These are phyloP conservation scores for Bufotes viridis DNA, from an alignment of 2,797 vertebrate species.

Conservation along the genomic window DNA sequence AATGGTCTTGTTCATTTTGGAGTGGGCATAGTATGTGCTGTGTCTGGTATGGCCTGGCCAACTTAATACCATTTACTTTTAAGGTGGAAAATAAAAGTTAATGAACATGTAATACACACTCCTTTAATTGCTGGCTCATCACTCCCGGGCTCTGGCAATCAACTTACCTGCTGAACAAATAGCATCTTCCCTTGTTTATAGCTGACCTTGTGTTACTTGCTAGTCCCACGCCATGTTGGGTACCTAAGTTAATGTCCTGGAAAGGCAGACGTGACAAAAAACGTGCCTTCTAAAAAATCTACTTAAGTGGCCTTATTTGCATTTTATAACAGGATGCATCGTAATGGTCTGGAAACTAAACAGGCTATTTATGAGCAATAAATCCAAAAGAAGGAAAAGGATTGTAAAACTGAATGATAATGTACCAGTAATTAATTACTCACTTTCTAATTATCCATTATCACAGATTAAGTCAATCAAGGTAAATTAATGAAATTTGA, in stretches of 20 bases:
- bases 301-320: constrained; percentile 33
- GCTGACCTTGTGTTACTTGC: constrained; percentile 24
- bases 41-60: too few species aligned
- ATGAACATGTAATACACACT: neutral
- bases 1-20: too few species aligned
- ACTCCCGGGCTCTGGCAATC: constrained; percentile 11
- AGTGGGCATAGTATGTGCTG: too few species aligned
- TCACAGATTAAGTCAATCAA: neutral
- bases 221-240: neutral
- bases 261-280: constrained; percentile 18
- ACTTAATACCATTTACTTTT: too few species aligned
- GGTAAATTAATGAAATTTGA: neutral
- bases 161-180: constrained; percentile 24
- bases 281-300: neutral
- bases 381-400: constrained; percentile 35
- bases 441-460: constrained; percentile 46
- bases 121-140: neutral
- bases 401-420: constrained; percentile 50
- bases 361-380: constrained; percentile 41
- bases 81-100: neutral
- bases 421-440: constrained; percentile 33
- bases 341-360: constrained; percentile 48
- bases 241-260: constrained; percentile 1
- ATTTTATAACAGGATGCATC: constrained; percentile 29
- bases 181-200: neutral